Evolutionary conservation across 2,797 vertebrate species (phyloP).

Genomic region (Ibycter americanus): DNA sequence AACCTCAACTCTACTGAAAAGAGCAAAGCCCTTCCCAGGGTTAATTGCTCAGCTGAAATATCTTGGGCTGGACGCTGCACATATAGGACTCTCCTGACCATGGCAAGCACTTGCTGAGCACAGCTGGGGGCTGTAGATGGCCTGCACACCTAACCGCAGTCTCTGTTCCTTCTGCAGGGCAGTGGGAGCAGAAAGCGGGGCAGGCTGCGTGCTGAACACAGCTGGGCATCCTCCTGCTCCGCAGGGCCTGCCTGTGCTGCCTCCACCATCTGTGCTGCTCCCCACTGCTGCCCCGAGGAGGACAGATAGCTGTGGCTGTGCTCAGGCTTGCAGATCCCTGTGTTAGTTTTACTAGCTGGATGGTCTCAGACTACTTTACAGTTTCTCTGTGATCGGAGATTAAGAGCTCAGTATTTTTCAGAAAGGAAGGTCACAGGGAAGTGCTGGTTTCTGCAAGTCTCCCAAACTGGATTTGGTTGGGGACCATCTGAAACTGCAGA

Average conservation of each 20-base stretch:
- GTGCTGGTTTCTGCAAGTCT: not conserved
- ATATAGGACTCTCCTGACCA: not conserved
- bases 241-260: not conserved
- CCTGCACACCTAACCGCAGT: rapidly evolving
- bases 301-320: not conserved
- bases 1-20: not conserved
- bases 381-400: not conserved
- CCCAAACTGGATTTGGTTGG: not conserved
- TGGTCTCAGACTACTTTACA: not conserved
- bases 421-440: not conserved
- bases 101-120: not conserved
- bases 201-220: not conserved
- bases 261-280: rapidly evolving
- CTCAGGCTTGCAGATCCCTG: rapidly evolving
- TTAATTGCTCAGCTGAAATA: not conserved
- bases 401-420: not conserved
- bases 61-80: not conserved
- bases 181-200: not conserved
- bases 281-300: rapidly evolving
- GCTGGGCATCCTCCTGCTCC: not conserved
- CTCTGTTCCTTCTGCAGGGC: not conserved
- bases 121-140: rapidly evolving
- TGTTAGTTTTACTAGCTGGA: not conserved
- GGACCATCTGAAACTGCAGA: not conserved
- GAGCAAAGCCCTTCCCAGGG: not conserved